Base-by-base conservation (phyloP, 2,888 invertebrate genomes). In the Diadegma fenestrale region DNA sequence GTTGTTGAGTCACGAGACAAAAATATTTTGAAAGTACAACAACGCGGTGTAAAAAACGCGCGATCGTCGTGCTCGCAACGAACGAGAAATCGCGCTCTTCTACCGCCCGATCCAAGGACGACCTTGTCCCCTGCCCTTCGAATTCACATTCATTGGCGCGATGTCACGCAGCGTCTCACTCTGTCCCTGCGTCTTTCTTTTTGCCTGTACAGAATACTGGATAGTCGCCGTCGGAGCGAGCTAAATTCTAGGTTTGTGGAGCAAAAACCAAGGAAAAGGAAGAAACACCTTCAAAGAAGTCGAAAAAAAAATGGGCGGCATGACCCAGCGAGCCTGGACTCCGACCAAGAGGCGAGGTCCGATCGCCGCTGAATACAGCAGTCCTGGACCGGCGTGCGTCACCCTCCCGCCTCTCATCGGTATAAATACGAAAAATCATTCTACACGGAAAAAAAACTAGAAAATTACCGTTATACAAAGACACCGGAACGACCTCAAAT, bases 351-450 rank as follows among this genome's bases (percentile, higher is more conserved):
- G 98, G 87, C 96, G 97, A 73, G 98, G 98, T 51, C 97, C 97
- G 26, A 98, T 98, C 85, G 97, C 97, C 66, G 98, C 98, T 2
- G 98, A 98, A 94, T 96, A 96, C 89, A 95, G 95, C 79, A 97
- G 97, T 91, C 98, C 98, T 26, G 98, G 98, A 81, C 98, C 98
- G 43, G 98, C 98, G 26, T 97, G 97, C 87, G 97, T 98, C 6
- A 95, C 96, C 80, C 94, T 98, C 88, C 98, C 97, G 64, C 96
- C 97, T 51, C 95, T 97, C 86, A 97, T 98, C 92, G 98, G 98
- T 97, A 94, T 54, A 26, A 19, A 54, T 22, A 5, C 14, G 8
- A 6, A 48, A 17, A 17, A 5, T 51, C 0, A 37, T 37, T 10
- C 37, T 51, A 51, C 19, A 54, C 10, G 54, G 7, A 54, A 54